Base-by-base conservation (phyloP, 2,113 vertebrate species). In the Haemorhous mexicanus region DNA sequence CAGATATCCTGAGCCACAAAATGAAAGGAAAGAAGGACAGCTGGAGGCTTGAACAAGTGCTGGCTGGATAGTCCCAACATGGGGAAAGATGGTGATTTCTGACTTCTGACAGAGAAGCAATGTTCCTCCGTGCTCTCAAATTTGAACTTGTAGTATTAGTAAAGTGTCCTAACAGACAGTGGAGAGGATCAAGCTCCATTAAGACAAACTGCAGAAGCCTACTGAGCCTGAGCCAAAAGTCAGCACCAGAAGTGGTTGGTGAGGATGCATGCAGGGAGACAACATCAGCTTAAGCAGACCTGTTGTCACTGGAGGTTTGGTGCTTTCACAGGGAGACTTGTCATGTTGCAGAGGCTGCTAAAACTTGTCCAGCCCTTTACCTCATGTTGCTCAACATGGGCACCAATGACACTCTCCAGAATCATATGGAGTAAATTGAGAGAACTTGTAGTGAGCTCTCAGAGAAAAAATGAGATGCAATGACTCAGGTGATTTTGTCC, bases 301-400 rank as follows among this genome's bases (percentile, higher is more conserved):
- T 59, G 15, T 7, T 62, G 39, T 43, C 33, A 13, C 21, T 26
- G 23, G n/a, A 67, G 11, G 15, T 68, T 77, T 43, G 28, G 32
- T 67, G 16, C 16, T 63, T 87, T 69, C 52, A 56, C n/a, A n/a
- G 37, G 21, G 7, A 49, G 13, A 37, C 90, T 37, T 77, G 5
- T 1, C 0, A 4, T 10, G 20, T 30, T 72, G 16, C 56, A 67
- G 43, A 63, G 20, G n/a, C 4, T 1, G 1, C 11, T 26, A 53
- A 74, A 46, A 4, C 8, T 93, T 76, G 30, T 84, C 35, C 27
- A 86, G 16, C 3, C 16, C 30, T 64, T 77, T 26, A 17, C 81
- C 18, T 64, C 19, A 13, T 26, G 22, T 56, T 89, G 19, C 11
- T 84, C 28, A 49, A 33, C 23, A 30, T 49, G 7, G 15, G 11